Evolutionary conservation across 1,140 invertebrate species (phyloP).

Genomic region (Centruroides vittatus): DNA sequence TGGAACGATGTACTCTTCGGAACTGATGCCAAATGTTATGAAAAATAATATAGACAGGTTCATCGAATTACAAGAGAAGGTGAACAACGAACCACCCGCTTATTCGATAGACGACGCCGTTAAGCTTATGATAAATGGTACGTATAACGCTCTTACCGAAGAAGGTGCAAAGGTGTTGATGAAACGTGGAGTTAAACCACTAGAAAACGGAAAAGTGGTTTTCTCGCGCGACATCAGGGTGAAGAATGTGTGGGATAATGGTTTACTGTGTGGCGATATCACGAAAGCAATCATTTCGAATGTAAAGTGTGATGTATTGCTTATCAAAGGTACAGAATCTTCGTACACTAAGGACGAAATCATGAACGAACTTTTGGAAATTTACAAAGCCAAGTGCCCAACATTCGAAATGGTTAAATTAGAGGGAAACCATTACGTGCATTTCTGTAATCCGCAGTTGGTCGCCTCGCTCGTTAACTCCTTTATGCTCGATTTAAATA

Average conservation of each 20-base stretch:
- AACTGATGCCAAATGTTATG: neutral
- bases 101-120: slow-evolving; percentile 18
- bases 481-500: slow-evolving; percentile 14
- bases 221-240: slow-evolving; percentile 15
- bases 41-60: neutral
- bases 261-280: slow-evolving; percentile 3
- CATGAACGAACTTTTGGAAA: slow-evolving; percentile 4
- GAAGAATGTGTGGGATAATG: slow-evolving; percentile 1
- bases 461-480: slow-evolving; percentile 34
- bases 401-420: slow-evolving; percentile 51
- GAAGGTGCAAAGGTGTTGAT: slow-evolving; percentile 14
- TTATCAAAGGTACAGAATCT: slow-evolving; percentile 9
- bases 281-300: slow-evolving; percentile 2
- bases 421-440: slow-evolving; percentile 67
- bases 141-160: slow-evolving; percentile 8
- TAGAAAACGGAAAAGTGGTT: slow-evolving; percentile 1
- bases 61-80: slow-evolving; percentile 6
- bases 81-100: slow-evolving; percentile 1
- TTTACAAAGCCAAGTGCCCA: slow-evolving; percentile 16
- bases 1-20: neutral
- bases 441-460: slow-evolving; percentile 56
- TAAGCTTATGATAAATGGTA: slow-evolving; percentile 18
- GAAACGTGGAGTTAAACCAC: slow-evolving; percentile 9
- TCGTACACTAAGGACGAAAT: neutral
- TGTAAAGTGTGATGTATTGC: slow-evolving; percentile 13